Base-by-base conservation (phyloP, 2,797 vertebrate species). In the Melanotaenia boesemani region DNA sequence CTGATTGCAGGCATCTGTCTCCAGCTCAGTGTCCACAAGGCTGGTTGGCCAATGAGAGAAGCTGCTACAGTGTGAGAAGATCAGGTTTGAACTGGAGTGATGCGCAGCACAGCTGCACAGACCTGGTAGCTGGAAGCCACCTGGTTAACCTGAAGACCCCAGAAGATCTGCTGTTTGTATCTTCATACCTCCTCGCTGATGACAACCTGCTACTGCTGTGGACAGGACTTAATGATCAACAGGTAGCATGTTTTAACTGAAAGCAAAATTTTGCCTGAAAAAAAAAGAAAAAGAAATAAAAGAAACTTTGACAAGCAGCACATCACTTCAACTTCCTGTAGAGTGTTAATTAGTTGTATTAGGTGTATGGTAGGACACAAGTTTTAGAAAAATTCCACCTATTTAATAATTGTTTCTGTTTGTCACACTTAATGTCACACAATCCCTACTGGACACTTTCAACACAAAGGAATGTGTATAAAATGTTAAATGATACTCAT, bases 211-310 rank as follows among this genome's bases (percentile, higher is more conserved):
- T 95, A 83, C 93, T 97, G 85, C 78, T 96, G 16, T 98, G 96
- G 96, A 96, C 93, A 0, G 95, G 95, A 64, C 94, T 98, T 74
- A 97, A 91, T 76, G 94, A 97, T 80, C 77, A 85, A 39, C 90
- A 95, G 95, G 96, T 97, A 79, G n/a, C 10, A n/a, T 44, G 26
- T 59, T 52, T 12, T 55, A 6, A 44, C 44, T 18, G 16, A 6
- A 18, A 18, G 41, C 15, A 3, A 46, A 20, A 16, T 39, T 24
- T 24, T 6, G 24, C 1, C 30, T 59, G 3, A 9, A n/a, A 4
- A n/a, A 4, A 3, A 10, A 37, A 37, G 28, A 5, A 44, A 15
- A 63, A 13, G 8, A 7, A 56, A 12, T 30, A 4, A 26, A 28
- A 28, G 44, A 7, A 18, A 46, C 5, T 20, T 46, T 46, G 6